phyloP scores from a whole-genome alignment of 2,797 vertebrate genomes.

The Adrianichthys oophorus region DNA sequence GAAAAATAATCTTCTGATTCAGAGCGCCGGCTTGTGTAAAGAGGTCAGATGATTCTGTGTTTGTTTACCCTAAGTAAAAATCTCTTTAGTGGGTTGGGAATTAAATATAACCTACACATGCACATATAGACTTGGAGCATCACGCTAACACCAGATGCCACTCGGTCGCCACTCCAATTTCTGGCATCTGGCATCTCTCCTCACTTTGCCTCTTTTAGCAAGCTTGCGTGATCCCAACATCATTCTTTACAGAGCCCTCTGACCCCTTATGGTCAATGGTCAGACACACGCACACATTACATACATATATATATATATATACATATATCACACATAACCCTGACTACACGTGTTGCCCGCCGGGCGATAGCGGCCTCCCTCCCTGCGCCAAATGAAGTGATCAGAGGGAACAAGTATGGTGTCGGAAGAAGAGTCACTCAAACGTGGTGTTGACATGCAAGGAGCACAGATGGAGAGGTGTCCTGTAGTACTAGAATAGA shows the following conservation, averaged over 20 bases:
- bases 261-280: conserved; percentile 38
- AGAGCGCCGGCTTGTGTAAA: conserved; percentile 34
- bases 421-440: conserved; percentile 49
- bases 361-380: conserved; percentile 30
- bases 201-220: conserved; percentile 59
- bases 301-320: no score
- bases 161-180: conserved; percentile 48
- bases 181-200: conserved; percentile 40
- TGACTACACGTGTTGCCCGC: conserved; percentile 26
- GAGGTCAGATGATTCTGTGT: conserved; percentile 44
- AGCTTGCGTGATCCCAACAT: conserved; percentile 60
- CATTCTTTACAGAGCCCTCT: conserved; percentile 35
- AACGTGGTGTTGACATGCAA: conserved; percentile 50
- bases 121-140: conserved; percentile 5
- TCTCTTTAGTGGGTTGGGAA: conserved; percentile 45
- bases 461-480: neutral
- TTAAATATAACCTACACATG: conserved; percentile 45
- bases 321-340: neutral
- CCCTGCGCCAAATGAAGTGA: conserved; percentile 58
- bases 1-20: conserved; percentile 26
- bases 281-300: conserved; percentile 8
- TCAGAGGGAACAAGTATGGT: conserved; percentile 25
- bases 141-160: conserved; percentile 49
- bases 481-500: no score
- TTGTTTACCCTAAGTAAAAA: conserved; percentile 56